phyloP scores from a whole-genome alignment of 2,888 invertebrate genomes.

The Mythimna vitellina region DNA sequence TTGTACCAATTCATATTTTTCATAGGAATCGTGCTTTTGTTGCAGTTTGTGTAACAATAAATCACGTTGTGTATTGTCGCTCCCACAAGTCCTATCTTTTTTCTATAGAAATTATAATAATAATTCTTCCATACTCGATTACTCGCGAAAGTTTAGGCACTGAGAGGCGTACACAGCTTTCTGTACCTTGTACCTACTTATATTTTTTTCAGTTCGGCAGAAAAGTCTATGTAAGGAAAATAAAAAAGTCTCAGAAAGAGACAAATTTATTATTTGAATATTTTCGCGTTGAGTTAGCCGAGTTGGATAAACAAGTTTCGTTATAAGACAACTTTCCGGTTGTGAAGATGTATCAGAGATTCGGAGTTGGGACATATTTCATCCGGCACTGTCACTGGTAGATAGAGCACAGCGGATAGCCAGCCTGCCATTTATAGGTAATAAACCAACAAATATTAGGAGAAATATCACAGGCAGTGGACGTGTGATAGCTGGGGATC shows the following conservation, averaged over 20 bases:
- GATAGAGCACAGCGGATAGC: conserved; percentile 21
- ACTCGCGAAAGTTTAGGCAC: conserved; percentile 73
- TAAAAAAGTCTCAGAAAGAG: conserved; percentile 42
- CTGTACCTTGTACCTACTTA: conserved; percentile 48
- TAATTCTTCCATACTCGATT: conserved; percentile 82
- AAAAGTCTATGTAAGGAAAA: conserved; percentile 42
- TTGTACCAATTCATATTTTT: conserved; percentile 28
- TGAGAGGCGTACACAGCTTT: conserved; percentile 52
- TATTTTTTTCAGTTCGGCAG: conserved; percentile 42
- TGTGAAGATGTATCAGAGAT: conserved; percentile 31
- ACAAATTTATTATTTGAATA: conserved; percentile 48
- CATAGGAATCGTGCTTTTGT: conserved; percentile 55
- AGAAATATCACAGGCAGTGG: conserved; percentile 24
- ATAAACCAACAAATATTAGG: conserved; percentile 50
- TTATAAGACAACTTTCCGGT: conserved; percentile 37
- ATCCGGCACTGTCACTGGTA: conserved; percentile 19
- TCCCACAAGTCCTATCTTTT: conserved; percentile 71
- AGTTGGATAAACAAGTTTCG: conserved; percentile 53
- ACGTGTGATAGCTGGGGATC: conserved; percentile 32
- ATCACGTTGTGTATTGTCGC: conserved; percentile 66
- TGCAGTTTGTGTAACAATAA: conserved; percentile 65
- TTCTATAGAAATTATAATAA: conserved; percentile 78
- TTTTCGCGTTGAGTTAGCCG: conserved; percentile 36
- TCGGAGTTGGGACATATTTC: conserved; percentile 41
- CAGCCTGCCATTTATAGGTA: conserved; percentile 42